These are phyloP conservation scores for Acanthosepion pharaonis DNA, from an alignment of 2,888 invertebrate species.

Conservation along the genomic window DNA sequence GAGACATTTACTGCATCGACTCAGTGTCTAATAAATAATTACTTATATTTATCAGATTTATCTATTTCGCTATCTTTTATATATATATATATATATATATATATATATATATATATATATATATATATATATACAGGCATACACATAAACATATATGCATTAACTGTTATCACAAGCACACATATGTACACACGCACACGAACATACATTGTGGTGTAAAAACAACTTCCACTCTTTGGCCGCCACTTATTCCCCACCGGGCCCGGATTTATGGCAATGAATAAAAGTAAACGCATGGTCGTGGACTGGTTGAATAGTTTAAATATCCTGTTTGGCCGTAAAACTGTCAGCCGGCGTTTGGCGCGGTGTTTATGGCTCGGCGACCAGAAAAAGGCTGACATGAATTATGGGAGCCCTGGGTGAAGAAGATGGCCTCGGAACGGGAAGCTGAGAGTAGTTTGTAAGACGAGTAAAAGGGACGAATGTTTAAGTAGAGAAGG, in stretches of 20 bases:
- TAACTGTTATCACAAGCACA: too few relatives aligned
- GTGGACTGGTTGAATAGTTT: slow-evolving; percentile 33
- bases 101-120: too few relatives aligned
- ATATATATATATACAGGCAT: too few relatives aligned
- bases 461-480: not conserved
- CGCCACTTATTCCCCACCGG: not conserved
- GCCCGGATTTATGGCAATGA: not conserved
- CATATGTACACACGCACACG: not conserved
- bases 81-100: too few relatives aligned
- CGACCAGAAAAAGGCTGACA: slow-evolving; percentile 33
- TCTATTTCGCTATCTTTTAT: too few relatives aligned
- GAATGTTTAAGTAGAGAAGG: not conserved
- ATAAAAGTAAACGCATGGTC: not conserved
- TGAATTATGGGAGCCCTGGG: slow-evolving; percentile 5
- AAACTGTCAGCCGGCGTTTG: slow-evolving; percentile 11
- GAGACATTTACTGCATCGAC: too few relatives aligned
- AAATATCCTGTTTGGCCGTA: not conserved
- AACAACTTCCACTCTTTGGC: not conserved
- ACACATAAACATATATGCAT: not conserved
- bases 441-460: not conserved
- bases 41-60: too few relatives aligned
- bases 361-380: slow-evolving; percentile 33
- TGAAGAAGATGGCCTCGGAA: not conserved
- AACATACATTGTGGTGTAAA: not conserved
- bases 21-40: too few relatives aligned